Evolutionary conservation across 2,888 invertebrate species (phyloP), one percentile per base, ranked within the genome.

Genomic region (Lochmaea crataegi): DNA sequence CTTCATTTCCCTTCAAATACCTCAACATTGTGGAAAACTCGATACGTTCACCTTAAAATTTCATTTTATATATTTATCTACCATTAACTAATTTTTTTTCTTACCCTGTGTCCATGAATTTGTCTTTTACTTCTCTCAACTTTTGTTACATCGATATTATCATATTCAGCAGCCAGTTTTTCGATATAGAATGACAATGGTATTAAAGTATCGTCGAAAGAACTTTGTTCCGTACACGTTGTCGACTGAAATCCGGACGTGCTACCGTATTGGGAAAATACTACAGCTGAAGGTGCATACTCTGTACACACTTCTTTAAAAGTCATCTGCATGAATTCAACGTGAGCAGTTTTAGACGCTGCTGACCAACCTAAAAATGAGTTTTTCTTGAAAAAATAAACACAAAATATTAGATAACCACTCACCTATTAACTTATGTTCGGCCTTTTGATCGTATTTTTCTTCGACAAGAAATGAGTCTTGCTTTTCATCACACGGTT

Each of bases 281-380:
- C n/a, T 10, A 58, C 58, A 10, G 58, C 58, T 14, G 58, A 58
- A 32, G 58, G 58, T 32, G n/a, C 32, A 32, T 58, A 14, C n/a
- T 58, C 58, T 14, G 9, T 32, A 32, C 58, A 58, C 26, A 7
- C 26, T 32, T 32, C 14, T 6, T 26, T 32, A 26, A 32, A 58
- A 14, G 58, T 6, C 7, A 32, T 16, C n/a, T 32, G 26, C 32
- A 58, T 14, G 14, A 32, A 32, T 32, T 58, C 58, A 22, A 32
- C 58, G 32, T 58, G 14, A 26, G 58, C 58, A 5, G 6, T 32
- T 14, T 58, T 58, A 11, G 26, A 32, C 9, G 58, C 58, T 14
- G 58, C n/a, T 32, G 58, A 58, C 58, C 58, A 58, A 58, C 58
- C 58, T 58, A 12, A 26, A 2, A 58, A 58, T 3, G 9, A 45